phyloP scores from a whole-genome alignment of 2,888 invertebrate species.

The Limnephilus rhombicus region DNA sequence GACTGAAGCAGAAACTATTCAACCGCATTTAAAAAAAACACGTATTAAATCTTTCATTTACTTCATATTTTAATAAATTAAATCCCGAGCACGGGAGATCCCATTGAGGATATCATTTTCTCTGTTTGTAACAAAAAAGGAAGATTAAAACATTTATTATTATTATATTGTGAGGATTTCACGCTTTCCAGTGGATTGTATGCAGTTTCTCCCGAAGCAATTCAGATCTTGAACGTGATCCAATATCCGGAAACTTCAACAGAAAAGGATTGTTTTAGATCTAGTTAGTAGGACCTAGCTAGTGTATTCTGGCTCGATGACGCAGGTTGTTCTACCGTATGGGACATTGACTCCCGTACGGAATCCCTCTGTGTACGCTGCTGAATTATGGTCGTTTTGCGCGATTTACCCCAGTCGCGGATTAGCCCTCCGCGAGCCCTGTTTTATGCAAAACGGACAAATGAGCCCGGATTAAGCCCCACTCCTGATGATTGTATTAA shows the following conservation, averaged over 20 bases:
- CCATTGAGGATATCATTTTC: too few relatives aligned
- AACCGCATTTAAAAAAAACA: too few relatives aligned
- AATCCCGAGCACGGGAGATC: too few relatives aligned
- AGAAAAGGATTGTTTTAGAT: neutral
- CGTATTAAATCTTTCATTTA: too few relatives aligned
- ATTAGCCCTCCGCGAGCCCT: slow-evolving; percentile 31
- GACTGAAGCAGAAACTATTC: too few relatives aligned
- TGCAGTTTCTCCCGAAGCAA: too few relatives aligned
- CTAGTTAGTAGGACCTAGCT: neutral
- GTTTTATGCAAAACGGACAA: slow-evolving; percentile 5
- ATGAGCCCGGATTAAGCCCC: neutral
- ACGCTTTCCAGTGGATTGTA: neutral
- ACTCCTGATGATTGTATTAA: slow-evolving; percentile 31
- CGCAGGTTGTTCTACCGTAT: slow-evolving; percentile 27
- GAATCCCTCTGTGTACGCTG: slow-evolving; percentile 19
- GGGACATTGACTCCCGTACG: slow-evolving; percentile 38
- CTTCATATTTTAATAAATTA: too few relatives aligned
- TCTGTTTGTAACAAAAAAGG: too few relatives aligned
- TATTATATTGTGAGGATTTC: too few relatives aligned
- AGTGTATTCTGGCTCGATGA: neutral
- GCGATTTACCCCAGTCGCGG: slow-evolving; percentile 52
- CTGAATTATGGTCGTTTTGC: slow-evolving; percentile 14
- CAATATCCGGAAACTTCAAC: neutral
- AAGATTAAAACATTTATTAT: too few relatives aligned
- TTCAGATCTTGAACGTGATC: neutral